Conservation (phyloP, 1,140 invertebrate species). For the Rhysida immarginata region DNA sequence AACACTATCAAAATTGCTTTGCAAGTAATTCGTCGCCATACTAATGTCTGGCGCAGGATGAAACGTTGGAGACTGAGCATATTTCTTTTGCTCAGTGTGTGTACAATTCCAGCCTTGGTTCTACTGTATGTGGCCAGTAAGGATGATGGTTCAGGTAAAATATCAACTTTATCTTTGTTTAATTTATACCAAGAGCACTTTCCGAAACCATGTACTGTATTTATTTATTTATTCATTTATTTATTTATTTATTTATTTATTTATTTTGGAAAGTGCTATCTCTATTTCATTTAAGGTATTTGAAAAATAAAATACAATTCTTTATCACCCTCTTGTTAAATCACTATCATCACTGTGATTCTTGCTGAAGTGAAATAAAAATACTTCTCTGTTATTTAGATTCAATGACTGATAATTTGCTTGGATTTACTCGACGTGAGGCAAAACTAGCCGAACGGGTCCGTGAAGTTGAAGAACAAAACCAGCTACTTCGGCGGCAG, state of each 20-base stretch:
- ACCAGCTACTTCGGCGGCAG: constrained; percentile 34
- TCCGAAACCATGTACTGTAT: too few relatives aligned
- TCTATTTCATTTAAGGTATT: too few relatives aligned
- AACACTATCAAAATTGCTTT: not conserved
- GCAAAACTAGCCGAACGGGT: constrained; percentile 34
- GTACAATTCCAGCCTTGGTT: not conserved
- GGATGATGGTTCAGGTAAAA: constrained; percentile 1
- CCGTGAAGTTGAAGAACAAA: constrained; percentile 38
- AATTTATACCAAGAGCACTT: not conserved
- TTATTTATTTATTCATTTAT: too few relatives aligned
- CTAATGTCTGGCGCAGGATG: not conserved
- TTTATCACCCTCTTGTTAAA: too few relatives aligned
- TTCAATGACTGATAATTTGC: constrained; percentile 23
- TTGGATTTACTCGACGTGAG: constrained; percentile 33
- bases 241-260: too few relatives aligned
- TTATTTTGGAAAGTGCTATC: too few relatives aligned
- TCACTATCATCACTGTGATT: too few relatives aligned
- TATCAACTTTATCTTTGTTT: not conserved
- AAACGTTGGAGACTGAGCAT: constrained; percentile 1
- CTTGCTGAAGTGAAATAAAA: not conserved
- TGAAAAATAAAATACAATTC: too few relatives aligned
- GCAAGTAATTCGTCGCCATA: not conserved
- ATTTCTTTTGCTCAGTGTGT: not conserved
- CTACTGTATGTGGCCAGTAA: constrained; percentile 1
- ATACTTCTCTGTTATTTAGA: constrained; percentile 1